A percentile compares a stretch with the other conserved stretches of the same genome.
Evolutionary conservation across 1,140 invertebrate species (phyloP).

Genomic region (Aphis craccivora): DNA sequence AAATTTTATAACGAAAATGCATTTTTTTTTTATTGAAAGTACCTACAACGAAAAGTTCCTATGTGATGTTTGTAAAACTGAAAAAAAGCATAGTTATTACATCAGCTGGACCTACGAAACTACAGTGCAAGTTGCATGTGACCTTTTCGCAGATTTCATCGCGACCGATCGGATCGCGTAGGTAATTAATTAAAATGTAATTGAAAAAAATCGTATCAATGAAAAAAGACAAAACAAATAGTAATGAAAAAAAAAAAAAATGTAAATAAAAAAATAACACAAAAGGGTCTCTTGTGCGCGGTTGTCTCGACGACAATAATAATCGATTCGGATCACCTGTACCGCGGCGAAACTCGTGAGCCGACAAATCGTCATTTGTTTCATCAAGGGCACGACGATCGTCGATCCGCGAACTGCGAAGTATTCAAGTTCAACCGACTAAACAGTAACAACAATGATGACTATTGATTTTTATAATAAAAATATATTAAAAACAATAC

Average conservation of each 20-base stretch:
- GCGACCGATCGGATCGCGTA: background rate
- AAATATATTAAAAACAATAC: background rate
- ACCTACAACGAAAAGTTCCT: background rate
- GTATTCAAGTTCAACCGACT: constrained; percentile 31
- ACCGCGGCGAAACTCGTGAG: too few species aligned
- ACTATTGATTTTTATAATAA: background rate
- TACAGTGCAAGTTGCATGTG: background rate
- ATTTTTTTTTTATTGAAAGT: too few species aligned
- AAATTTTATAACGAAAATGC: background rate
- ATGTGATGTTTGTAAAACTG: background rate
- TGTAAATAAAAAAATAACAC: background rate
- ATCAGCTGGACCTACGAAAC: background rate
- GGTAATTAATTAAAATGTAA: constrained; percentile 21
- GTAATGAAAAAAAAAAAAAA: background rate
- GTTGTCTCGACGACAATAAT: background rate
- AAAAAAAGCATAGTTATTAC: background rate
- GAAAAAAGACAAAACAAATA: background rate
- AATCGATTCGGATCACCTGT: constrained; percentile 32
- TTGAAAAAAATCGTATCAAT: background rate
- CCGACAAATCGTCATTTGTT: constrained; percentile 16
- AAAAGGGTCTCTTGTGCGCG: background rate
- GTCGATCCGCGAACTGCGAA: constrained; percentile 20
- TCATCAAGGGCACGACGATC: background rate
- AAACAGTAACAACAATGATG: background rate
- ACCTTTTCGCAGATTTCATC: background rate